phyloP scores from a whole-genome alignment of 2,113 vertebrate genomes.

The Uria aalge region DNA sequence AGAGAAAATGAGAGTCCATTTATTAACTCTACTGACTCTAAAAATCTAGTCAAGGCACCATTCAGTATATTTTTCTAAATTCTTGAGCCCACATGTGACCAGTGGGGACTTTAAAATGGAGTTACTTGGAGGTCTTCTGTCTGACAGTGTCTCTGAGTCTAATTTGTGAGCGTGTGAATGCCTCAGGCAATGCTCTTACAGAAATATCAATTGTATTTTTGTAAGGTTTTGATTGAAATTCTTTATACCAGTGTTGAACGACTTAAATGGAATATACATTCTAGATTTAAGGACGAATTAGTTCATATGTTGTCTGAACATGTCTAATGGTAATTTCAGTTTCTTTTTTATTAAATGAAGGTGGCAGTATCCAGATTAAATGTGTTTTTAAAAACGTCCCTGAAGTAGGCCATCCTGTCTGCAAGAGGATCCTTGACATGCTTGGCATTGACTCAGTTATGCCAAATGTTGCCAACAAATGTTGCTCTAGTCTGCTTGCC shows the following conservation, averaged over 20 bases:
- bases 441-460: conserved; percentile 36
- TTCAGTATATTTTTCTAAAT: background rate
- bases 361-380: background rate
- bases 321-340: background rate
- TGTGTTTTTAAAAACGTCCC: background rate
- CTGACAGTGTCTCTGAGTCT: background rate
- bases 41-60: background rate
- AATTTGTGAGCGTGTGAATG: background rate
- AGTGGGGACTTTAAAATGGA: background rate
- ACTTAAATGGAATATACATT: background rate
- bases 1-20: background rate
- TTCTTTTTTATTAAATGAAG: background rate
- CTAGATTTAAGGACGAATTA: background rate
- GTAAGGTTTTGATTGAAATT: background rate
- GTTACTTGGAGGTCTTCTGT: background rate
- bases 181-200: background rate
- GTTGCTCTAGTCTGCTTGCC: conserved; percentile 49
- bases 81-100: accelerated
- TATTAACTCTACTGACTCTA: background rate
- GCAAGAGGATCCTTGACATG: conserved; percentile 53
- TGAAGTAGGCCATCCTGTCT: conserved; percentile 26
- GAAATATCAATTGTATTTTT: background rate
- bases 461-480: conserved; percentile 60
- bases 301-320: background rate
- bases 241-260: background rate